Evolutionary conservation across 2,797 vertebrate genomes (phyloP).

Genomic region (Cyprinella venusta): DNA sequence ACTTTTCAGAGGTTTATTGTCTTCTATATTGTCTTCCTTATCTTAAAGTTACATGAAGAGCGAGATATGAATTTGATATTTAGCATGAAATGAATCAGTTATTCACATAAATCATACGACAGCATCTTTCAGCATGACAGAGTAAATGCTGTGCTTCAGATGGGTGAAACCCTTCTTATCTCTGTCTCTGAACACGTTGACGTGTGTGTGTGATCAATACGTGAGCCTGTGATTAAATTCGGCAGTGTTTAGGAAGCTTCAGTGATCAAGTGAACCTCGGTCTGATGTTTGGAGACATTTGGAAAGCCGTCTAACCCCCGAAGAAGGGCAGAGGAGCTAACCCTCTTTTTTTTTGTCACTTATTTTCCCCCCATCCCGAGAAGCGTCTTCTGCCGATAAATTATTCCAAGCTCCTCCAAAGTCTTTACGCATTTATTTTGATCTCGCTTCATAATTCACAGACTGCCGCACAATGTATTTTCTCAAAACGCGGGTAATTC

Average conservation of each 20-base stretch:
- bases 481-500: conserved; percentile 99
- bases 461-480: conserved; percentile 92
- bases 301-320: conserved; percentile 70
- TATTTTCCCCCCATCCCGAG: conserved; percentile 70
- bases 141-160: conserved; percentile 1
- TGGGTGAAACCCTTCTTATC: conserved; percentile 16
- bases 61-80: neutral
- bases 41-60: neutral
- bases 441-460: conserved; percentile 98
- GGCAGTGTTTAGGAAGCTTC: conserved; percentile 79
- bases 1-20: neutral
- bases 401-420: conserved; percentile 88
- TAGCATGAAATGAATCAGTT: neutral
- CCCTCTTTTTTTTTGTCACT: conserved; percentile 70
- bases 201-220: conserved; percentile 82
- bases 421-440: conserved; percentile 93
- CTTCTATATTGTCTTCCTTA: neutral
- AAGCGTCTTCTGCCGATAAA: conserved; percentile 84
- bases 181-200: conserved; percentile 72
- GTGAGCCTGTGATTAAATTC: conserved; percentile 81
- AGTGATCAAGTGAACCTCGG: conserved; percentile 75
- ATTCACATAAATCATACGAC: neutral
- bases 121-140: conserved; percentile 6
- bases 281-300: conserved; percentile 75
- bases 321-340: conserved; percentile 67